These are phyloP conservation scores for Acinonyx jubatus DNA, from an alignment of 2,113 vertebrate genomes.

Conservation along the genomic window DNA sequence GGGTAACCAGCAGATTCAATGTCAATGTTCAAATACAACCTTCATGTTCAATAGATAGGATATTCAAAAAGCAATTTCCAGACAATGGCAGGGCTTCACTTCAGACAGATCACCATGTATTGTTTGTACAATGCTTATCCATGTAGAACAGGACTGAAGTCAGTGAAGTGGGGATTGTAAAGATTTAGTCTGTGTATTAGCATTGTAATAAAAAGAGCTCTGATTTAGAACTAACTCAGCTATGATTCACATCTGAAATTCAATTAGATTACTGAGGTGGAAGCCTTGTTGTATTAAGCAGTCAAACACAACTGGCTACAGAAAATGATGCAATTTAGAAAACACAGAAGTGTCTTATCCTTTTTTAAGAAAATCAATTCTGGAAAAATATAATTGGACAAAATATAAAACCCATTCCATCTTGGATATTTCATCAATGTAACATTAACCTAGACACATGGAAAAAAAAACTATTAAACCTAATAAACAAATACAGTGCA, in stretches of 20 bases:
- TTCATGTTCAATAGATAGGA: background rate
- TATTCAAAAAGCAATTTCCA: background rate
- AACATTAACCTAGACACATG: background rate
- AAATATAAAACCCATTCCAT: background rate
- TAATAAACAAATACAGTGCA: background rate
- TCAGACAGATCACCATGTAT: background rate
- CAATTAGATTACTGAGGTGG: background rate
- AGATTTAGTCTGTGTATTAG: background rate
- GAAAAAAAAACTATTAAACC: background rate
- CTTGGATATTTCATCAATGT: background rate
- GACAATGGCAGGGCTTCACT: background rate
- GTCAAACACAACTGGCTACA: background rate
- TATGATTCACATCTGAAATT: constrained; percentile 16
- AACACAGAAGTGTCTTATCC: background rate
- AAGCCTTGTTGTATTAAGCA: background rate
- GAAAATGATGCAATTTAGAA: constrained; percentile 4
- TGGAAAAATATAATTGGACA: background rate
- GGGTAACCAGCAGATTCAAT: background rate
- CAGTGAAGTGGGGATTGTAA: background rate
- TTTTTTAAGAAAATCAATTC: background rate
- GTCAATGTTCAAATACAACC: background rate
- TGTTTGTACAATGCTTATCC: background rate
- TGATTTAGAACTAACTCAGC: background rate
- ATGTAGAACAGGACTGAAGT: background rate
- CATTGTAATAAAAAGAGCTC: background rate